These are phyloP conservation scores for Brachyhypopomus occidentalis DNA, from an alignment of 2,113 vertebrate genomes.

Conservation along the genomic window DNA sequence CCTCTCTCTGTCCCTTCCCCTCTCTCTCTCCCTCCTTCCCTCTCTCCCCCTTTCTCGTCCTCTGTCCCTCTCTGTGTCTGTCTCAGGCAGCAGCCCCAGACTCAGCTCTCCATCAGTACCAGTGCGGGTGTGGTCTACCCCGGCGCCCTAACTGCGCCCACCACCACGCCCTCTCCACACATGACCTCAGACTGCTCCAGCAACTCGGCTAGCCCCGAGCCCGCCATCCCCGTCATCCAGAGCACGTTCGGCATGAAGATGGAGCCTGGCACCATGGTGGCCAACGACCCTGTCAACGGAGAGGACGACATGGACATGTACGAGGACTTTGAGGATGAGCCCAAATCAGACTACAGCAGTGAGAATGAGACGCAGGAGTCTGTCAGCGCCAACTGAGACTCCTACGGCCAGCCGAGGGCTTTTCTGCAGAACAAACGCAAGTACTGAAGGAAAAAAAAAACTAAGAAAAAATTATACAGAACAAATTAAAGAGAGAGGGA, in stretches of 20 bases:
- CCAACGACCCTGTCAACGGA: constrained; percentile 87
- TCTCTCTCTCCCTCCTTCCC: not conserved
- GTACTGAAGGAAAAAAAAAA: constrained; percentile 57
- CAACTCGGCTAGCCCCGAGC: constrained; percentile 95
- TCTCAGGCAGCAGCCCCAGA: constrained; percentile 90
- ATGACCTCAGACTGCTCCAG: constrained; percentile 99
- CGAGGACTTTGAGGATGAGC: constrained; percentile 97
- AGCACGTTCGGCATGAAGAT: constrained; percentile 97
- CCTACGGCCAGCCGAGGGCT: constrained; percentile 40
- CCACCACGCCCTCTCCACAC: constrained; percentile 94
- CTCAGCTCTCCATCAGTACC: constrained; percentile 96
- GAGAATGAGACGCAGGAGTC: constrained; percentile 95
- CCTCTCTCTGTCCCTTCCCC: not conserved
- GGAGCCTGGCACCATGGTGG: constrained; percentile 82
- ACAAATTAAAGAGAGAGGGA: constrained; percentile 52
- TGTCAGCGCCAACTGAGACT: constrained; percentile 92
- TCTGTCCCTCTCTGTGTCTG: constrained; percentile 49
- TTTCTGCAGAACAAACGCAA: constrained; percentile 42
- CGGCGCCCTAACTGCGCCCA: constrained; percentile 93
- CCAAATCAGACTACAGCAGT: constrained; percentile 99
- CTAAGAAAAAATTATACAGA: constrained; percentile 49
- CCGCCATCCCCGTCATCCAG: constrained; percentile 97
- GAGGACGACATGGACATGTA: constrained; percentile 98
- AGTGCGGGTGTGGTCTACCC: constrained; percentile 95
- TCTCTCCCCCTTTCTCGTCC: constrained; percentile 21